Evolutionary conservation across 2,113 vertebrate species (phyloP).

Genomic region (Oreochromis tanganicae): DNA sequence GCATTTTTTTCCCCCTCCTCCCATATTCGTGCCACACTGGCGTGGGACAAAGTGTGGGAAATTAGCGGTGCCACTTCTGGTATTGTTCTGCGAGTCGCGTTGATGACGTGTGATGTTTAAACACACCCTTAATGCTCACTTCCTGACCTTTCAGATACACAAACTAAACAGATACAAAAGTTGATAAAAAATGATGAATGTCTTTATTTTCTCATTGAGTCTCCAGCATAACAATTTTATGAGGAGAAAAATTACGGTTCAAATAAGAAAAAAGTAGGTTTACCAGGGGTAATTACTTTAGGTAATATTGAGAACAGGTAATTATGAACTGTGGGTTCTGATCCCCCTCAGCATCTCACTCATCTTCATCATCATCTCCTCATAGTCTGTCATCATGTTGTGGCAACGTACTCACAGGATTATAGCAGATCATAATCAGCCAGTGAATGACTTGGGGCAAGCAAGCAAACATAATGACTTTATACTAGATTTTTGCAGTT

Average conservation of each 20-base stretch:
- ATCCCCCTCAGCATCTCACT: neutral
- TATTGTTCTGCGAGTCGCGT: conserved; percentile 57
- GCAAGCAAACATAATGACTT: neutral
- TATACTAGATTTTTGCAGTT: neutral
- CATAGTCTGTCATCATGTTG: neutral
- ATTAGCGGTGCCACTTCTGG: conserved; percentile 20
- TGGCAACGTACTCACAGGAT: conserved; percentile 7
- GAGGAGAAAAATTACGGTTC: neutral
- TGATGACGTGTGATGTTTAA: conserved; percentile 38
- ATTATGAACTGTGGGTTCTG: neutral
- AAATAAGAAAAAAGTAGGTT: neutral
- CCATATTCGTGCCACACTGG: conserved; percentile 14
- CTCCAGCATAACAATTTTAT: neutral
- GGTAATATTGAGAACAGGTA: neutral
- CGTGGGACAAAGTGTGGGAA: conserved; percentile 58
- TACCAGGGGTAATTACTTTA: neutral
- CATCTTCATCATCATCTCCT: neutral
- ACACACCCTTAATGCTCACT: conserved; percentile 34
- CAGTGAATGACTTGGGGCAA: conserved; percentile 13
- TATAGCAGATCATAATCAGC: conserved; percentile 27
- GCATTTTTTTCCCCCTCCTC: neutral
- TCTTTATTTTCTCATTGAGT: neutral
- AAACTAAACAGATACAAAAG: conserved; percentile 19
- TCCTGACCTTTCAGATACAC: conserved; percentile 39
- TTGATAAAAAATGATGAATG: neutral